Evolutionary conservation across 2,888 invertebrate species (phyloP), one percentile per base, ranked within the genome.

Genomic region (Catocala nupta): DNA sequence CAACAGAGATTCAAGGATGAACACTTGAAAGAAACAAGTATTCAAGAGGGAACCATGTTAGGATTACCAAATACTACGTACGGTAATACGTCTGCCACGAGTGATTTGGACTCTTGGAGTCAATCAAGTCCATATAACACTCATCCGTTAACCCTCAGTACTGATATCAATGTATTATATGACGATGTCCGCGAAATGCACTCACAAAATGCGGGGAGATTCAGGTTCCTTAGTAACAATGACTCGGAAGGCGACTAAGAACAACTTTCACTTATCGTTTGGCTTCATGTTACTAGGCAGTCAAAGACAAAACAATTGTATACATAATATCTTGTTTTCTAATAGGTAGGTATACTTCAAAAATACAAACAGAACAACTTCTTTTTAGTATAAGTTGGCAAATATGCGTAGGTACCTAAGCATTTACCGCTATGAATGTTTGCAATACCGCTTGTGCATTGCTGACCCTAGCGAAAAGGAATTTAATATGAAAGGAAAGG

Each of bases 1-100:
- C 81, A 71, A 50, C 87, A 89, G 45, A 82, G 93, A n/a, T 74
- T 88, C 7, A 84, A 84, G 59, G 73, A 79, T 25, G 84, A 81
- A 54, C 62, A 73, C 12, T n/a, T 49, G 11, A 59, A 61, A 16
- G 69, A 60, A 12, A 58, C 54, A 9, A n/a, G 49, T 12, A 48
- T 5, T 33, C 50, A 25, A 8, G 63, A 61, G 43, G 13, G 34
- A 56, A 5, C 10, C 33, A 47, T 36, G n/a, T 43, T 51, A 12
- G 52, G 59, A 55, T 56, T 73, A 10, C 60, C 78, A 34, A 72
- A 63, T 5, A 60, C 53, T 33, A 16, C 70, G 7, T 76, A 70
- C 45, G 55, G 60, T 16, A 68, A 53, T 42, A 64, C 73, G 54
- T 73, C 75, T 7, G 70, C 76, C 8, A 77, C 81, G 67, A 80